Evolutionary conservation across 2,797 vertebrate species (phyloP).

Genomic region (Typhlichthys eigenmanni): DNA sequence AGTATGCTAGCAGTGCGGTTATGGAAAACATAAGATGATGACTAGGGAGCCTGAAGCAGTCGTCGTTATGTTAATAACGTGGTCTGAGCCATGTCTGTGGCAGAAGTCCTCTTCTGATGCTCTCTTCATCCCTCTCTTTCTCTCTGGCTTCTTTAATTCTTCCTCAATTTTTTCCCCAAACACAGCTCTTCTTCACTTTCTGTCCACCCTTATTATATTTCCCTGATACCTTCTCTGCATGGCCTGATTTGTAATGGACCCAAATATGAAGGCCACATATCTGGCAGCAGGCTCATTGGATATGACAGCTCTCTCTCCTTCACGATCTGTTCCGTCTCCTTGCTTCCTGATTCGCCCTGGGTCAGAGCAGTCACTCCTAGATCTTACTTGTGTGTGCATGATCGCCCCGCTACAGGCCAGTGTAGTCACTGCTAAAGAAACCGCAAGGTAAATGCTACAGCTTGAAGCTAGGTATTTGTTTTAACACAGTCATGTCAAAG

Average conservation of each 20-base stretch:
- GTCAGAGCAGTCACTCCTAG: constrained; percentile 20
- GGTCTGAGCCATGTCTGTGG: constrained; percentile 53
- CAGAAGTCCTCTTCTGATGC: too few relatives aligned
- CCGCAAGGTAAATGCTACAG: constrained; percentile 10
- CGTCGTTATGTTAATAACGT: constrained; percentile 34
- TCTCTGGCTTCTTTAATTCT: too few relatives aligned
- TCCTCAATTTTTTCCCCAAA: too few relatives aligned
- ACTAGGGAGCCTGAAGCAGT: constrained; percentile 30
- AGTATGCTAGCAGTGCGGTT: constrained; percentile 24
- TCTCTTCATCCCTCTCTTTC: too few relatives aligned
- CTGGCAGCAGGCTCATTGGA: background rate
- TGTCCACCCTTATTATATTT: constrained; percentile 9
- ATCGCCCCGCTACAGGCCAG: constrained; percentile 28
- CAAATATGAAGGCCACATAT: background rate
- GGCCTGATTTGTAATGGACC: background rate
- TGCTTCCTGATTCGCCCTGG: constrained; percentile 15
- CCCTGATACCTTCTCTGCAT: background rate
- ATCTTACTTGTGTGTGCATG: constrained; percentile 35
- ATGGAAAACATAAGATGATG: constrained; percentile 37
- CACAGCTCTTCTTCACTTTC: constrained; percentile 14
- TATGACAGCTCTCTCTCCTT: constrained; percentile 1
- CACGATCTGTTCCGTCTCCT: background rate
- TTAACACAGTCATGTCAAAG: constrained; percentile 18
- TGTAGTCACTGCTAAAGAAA: constrained; percentile 14
- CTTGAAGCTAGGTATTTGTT: constrained; percentile 12